Evolutionary conservation across 2,113 vertebrate species (phyloP).

Genomic region (Vulpes lagopus): DNA sequence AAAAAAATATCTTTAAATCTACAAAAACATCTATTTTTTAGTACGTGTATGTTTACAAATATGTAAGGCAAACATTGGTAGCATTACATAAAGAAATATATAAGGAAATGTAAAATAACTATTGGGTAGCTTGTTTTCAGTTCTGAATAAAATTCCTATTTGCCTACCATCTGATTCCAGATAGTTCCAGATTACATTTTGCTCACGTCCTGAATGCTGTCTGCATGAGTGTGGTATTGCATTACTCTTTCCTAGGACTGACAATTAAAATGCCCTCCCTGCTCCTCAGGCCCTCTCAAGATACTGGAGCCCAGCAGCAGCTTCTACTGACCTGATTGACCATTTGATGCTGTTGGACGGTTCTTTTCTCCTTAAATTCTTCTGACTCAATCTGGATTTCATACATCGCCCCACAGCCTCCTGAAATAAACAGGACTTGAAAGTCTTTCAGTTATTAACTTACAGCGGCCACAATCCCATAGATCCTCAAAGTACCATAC

Average conservation of each 20-base stretch:
- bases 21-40: background rate
- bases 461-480: background rate
- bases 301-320: background rate
- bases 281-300: background rate
- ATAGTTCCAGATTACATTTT: background rate
- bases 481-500: background rate
- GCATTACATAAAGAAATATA: background rate
- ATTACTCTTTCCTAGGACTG: background rate
- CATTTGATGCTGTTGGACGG: slow-evolving; percentile 95
- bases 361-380: slow-evolving; percentile 95
- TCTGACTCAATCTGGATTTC: slow-evolving; percentile 95
- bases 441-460: background rate
- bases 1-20: background rate
- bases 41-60: background rate
- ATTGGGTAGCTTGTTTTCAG: background rate
- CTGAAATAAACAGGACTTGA: slow-evolving; percentile 80
- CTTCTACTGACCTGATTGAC: slow-evolving; percentile 92
- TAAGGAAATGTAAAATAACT: background rate
- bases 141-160: background rate
- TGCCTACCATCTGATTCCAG: background rate
- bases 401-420: slow-evolving; percentile 98
- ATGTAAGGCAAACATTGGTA: background rate
- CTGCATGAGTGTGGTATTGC: background rate
- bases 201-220: background rate
- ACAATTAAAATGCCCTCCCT: accelerated